Conservation (phyloP, 1,140 invertebrate species). For the Sminthurinus signatus region DNA sequence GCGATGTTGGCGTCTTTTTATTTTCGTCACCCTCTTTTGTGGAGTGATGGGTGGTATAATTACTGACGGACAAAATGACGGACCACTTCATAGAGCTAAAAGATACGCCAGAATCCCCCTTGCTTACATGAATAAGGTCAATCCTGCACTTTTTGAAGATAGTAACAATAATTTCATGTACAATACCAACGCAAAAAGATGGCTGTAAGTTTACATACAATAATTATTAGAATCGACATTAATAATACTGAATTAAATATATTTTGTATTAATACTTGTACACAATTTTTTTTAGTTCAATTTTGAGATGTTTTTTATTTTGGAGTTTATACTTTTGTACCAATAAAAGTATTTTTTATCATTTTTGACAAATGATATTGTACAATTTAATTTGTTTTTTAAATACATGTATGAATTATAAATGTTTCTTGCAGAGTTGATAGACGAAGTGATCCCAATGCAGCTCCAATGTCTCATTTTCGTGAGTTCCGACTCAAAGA, state of each 20-base stretch:
- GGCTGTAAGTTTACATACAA: neutral
- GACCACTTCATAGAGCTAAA: slow-evolving; percentile 7
- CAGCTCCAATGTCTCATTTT: slow-evolving; percentile 13
- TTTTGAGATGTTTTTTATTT: neutral
- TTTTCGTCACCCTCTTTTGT: too few relatives aligned
- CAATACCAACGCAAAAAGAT: slow-evolving; percentile 13
- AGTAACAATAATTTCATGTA: neutral
- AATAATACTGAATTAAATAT: neutral
- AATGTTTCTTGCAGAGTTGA: neutral
- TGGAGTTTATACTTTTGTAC: neutral
- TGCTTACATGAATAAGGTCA: slow-evolving; percentile 20
- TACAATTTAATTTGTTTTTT: neutral
- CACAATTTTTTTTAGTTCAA: neutral
- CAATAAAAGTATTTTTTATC: neutral
- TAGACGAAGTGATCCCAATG: neutral
- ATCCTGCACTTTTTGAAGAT: neutral
- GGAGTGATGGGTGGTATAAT: too few relatives aligned
- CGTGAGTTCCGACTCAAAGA: slow-evolving; percentile 9
- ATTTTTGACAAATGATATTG: neutral
- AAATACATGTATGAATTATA: slow-evolving; percentile 4
- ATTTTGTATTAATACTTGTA: neutral
- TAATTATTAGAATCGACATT: neutral
- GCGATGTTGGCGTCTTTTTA: too few relatives aligned
- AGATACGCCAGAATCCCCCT: slow-evolving; percentile 1
- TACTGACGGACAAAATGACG: too few relatives aligned